These are phyloP conservation scores for Vireo altiloquus DNA, from an alignment of 2,113 vertebrate genomes.

Conservation along the genomic window DNA sequence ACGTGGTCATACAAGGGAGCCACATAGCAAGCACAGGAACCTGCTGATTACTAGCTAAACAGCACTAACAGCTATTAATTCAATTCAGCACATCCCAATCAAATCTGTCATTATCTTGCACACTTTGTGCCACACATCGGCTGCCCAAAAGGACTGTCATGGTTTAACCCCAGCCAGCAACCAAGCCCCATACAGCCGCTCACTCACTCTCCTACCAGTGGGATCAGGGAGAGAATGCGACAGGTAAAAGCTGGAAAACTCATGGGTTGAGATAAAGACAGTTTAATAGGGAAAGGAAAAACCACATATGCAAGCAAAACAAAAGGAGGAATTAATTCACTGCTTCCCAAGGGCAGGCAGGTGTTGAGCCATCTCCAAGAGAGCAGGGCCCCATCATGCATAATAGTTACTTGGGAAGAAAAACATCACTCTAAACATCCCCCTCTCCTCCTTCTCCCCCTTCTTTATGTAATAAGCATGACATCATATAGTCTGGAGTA, in stretches of 20 bases:
- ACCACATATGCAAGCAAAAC: accelerated
- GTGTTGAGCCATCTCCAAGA: neutral
- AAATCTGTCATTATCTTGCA: neutral
- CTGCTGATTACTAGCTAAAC: neutral
- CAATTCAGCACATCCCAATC: neutral
- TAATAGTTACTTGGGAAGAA: neutral
- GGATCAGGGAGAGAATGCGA: neutral
- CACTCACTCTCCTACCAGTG: neutral
- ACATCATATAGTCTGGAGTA: neutral
- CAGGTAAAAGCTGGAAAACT: neutral
- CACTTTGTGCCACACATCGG: neutral
- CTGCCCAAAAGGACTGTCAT: neutral
- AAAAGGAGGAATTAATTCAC: neutral
- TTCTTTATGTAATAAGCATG: neutral
- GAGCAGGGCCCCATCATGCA: neutral
- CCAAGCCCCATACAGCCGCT: neutral
- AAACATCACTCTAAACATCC: neutral
- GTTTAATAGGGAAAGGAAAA: neutral
- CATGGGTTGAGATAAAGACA: neutral
- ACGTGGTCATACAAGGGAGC: neutral
- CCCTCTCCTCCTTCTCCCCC: neutral
- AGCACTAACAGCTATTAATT: neutral
- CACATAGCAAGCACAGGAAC: neutral
- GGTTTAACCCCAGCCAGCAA: neutral
- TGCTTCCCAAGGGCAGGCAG: neutral